These are phyloP conservation scores for Tipula lateralis DNA, from an alignment of 2,888 invertebrate genomes.

Conservation along the genomic window DNA sequence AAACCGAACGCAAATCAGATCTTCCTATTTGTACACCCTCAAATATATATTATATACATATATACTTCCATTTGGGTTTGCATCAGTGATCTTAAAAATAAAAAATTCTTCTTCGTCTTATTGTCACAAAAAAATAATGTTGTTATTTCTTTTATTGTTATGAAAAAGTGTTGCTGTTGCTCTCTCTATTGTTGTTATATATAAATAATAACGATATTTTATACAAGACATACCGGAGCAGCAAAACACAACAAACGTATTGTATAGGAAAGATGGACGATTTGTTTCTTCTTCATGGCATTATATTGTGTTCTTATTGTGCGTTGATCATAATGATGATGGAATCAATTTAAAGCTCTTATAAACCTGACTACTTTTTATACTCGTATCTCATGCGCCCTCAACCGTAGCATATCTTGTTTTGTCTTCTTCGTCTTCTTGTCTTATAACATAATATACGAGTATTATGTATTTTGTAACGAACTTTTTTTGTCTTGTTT, in stretches of 20 bases:
- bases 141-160: constrained; percentile 19
- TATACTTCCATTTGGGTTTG: constrained; percentile 1
- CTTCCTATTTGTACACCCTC: neutral
- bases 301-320: neutral
- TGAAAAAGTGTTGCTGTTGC: neutral
- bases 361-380: constrained; percentile 4
- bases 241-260: neutral
- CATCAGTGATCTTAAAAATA: neutral
- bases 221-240: neutral
- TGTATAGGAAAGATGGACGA: constrained; percentile 14
- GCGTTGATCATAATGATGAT: constrained; percentile 11
- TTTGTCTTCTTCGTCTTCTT: neutral
- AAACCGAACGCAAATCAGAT: neutral
- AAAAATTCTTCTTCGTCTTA: neutral
- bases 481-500: neutral
- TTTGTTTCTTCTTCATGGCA: neutral
- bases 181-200: neutral
- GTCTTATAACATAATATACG: no score
- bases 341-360: constrained; percentile 24
- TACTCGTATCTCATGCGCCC: neutral
- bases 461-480: neutral
- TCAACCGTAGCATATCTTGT: constrained; percentile 15
- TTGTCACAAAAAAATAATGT: neutral
- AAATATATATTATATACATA: neutral
- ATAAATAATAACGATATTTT: neutral